phyloP scores from a whole-genome alignment of 64 coral and sea anemone genomes.

The Montipora capricornis region DNA sequence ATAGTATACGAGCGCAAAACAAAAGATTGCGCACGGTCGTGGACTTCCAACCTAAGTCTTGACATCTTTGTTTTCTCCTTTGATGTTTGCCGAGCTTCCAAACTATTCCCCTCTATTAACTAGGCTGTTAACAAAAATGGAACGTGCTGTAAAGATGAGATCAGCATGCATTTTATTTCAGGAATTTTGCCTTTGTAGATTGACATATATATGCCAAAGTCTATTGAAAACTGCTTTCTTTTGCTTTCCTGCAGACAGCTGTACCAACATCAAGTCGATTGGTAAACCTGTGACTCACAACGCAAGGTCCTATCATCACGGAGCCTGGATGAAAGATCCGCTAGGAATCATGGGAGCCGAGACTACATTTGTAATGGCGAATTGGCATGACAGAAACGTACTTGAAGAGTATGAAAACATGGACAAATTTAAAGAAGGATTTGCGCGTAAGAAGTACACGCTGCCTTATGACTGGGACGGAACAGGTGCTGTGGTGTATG shows the following conservation, averaged over 20 bases:
- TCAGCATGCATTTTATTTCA: no score
- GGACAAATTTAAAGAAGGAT: conserved; percentile 41
- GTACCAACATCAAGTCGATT: not conserved
- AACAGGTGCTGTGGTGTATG: conserved; percentile 44
- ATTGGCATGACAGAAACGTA: not conserved
- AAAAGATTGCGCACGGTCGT: no score
- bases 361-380: conserved; percentile 42
- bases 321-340: not conserved
- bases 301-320: not conserved
- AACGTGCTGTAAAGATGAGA: no score
- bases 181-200: no score
- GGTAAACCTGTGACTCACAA: conserved; percentile 28
- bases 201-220: no score
- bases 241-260: not conserved
- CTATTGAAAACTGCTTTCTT: no score
- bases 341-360: conserved; percentile 37
- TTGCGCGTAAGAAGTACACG: not conserved
- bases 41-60: no score
- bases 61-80: no score
- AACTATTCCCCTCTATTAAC: no score
- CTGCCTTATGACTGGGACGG: conserved; percentile 28
- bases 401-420: conserved; percentile 58
- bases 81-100: no score
- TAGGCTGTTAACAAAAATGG: no score
- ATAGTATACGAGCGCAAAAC: no score